Conservation (phyloP, 2,113 vertebrate species). For the Pygoscelis adeliae region DNA sequence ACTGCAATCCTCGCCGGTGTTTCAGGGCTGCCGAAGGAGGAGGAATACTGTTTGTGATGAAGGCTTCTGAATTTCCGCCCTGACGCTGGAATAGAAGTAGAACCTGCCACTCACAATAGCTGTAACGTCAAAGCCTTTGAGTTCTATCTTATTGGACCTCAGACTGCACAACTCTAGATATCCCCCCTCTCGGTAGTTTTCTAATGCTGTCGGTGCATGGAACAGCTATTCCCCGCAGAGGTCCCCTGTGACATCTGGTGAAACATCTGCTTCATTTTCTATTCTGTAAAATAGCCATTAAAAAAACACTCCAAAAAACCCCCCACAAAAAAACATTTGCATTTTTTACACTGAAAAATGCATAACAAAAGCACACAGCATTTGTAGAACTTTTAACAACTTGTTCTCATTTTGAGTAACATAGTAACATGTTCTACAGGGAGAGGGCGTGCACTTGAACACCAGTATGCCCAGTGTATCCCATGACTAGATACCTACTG, state of each 20-base stretch:
- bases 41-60: neutral
- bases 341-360: neutral
- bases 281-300: neutral
- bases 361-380: neutral
- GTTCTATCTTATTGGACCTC: slow-evolving; percentile 15
- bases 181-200: neutral
- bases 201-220: neutral
- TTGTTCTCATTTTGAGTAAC: slow-evolving; percentile 35
- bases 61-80: neutral
- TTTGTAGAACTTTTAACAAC: slow-evolving; percentile 40
- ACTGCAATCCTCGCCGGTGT: neutral
- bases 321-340: neutral
- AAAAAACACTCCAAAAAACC: slow-evolving; percentile 28
- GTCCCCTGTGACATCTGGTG: slow-evolving; percentile 59
- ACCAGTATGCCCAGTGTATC: neutral
- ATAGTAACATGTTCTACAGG: neutral
- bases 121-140: neutral
- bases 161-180: slow-evolving; percentile 2
- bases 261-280: slow-evolving; percentile 68
- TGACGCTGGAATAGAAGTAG: neutral
- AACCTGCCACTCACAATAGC: neutral
- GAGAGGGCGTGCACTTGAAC: neutral
- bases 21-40: neutral
- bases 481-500: neutral
- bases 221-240: slow-evolving; percentile 52